Evolutionary conservation across 2,797 vertebrate species (phyloP).

Genomic region (Aphelocoma californica): DNA sequence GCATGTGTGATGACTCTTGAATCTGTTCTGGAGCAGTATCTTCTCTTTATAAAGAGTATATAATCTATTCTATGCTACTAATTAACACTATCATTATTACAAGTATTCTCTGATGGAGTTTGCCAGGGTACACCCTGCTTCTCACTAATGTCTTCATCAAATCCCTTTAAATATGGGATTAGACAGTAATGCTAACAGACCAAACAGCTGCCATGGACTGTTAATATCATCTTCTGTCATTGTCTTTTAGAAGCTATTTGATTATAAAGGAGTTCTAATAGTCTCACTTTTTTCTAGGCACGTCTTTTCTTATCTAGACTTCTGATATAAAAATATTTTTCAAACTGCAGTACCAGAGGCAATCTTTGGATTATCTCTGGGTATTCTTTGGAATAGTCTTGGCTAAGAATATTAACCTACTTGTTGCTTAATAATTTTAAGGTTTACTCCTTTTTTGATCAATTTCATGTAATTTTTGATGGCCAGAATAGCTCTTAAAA

Average conservation of each 20-base stretch:
- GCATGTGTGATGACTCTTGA: background rate
- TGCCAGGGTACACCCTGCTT: background rate
- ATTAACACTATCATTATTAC: background rate
- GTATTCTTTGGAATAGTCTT: background rate
- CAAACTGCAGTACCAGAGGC: background rate
- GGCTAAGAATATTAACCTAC: background rate
- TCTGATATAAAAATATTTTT: background rate
- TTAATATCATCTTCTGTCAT: background rate
- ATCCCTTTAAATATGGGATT: background rate
- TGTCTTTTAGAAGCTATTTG: background rate
- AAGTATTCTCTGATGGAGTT: background rate
- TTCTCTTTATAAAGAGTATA: background rate
- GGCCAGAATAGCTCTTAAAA: background rate
- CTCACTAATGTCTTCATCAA: background rate
- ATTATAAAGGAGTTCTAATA: background rate
- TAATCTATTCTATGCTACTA: background rate
- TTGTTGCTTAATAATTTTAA: background rate
- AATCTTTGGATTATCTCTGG: background rate
- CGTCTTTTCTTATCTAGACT: background rate
- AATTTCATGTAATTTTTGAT: background rate
- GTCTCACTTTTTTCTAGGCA: background rate
- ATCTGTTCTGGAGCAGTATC: background rate
- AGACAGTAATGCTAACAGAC: background rate
- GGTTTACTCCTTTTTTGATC: background rate
- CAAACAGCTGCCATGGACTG: background rate